Evolutionary conservation across 2,888 invertebrate genomes (phyloP).

Genomic region (Caenorhabditis macrosperma): DNA sequence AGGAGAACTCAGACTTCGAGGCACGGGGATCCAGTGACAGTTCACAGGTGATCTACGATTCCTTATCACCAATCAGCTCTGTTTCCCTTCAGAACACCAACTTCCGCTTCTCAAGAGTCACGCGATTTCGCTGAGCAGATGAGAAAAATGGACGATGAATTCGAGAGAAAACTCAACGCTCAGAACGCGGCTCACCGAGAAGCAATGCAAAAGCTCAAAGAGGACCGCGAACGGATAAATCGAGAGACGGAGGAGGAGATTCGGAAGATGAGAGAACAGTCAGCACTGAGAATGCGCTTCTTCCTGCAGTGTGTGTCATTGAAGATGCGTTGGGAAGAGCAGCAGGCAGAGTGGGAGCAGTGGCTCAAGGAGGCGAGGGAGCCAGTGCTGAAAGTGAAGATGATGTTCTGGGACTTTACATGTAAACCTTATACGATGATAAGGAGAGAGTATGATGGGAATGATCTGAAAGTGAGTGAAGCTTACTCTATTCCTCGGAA

Average conservation of each 20-base stretch:
- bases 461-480: constrained; percentile 1
- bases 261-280: constrained; percentile 10
- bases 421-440: neutral
- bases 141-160: neutral
- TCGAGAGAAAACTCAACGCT: constrained; percentile 12
- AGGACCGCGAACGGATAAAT: constrained; percentile 1
- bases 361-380: constrained; percentile 7
- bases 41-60: neutral
- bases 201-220: neutral
- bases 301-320: constrained; percentile 11
- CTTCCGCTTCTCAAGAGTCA: neutral
- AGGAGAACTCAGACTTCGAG: no score
- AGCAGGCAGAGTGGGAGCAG: constrained; percentile 20
- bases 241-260: constrained; percentile 9
- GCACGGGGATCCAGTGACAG: neutral
- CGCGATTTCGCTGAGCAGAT: neutral
- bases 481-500: neutral
- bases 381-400: constrained; percentile 17
- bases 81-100: neutral
- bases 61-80: neutral
- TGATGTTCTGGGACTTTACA: neutral
- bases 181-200: constrained; percentile 13
- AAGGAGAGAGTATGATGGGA: neutral
- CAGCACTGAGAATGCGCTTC: constrained; percentile 1
- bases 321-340: constrained; percentile 27